Conservation (phyloP, 2,888 invertebrate species). For the Cacoxenus indagator region DNA sequence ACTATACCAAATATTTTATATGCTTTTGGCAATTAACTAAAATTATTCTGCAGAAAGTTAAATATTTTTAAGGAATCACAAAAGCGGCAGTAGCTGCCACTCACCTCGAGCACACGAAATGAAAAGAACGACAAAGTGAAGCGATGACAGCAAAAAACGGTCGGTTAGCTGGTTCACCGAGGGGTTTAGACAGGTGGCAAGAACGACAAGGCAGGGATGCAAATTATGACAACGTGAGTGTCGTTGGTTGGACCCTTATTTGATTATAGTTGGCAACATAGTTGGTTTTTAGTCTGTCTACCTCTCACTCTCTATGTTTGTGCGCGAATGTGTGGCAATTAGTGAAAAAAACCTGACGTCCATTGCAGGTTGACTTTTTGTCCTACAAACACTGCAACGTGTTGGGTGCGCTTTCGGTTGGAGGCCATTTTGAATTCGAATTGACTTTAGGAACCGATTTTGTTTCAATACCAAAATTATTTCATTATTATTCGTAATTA, state of each 20-base stretch:
- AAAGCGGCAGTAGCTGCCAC: slow-evolving; percentile 61
- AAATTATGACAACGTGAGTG: too few species aligned
- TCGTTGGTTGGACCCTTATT: too few species aligned
- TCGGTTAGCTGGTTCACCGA: too few species aligned
- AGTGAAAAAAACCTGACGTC: too few species aligned
- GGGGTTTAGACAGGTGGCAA: too few species aligned
- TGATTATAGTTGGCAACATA: too few species aligned
- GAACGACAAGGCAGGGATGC: too few species aligned
- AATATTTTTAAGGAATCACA: slow-evolving; percentile 54
- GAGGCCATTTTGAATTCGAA: too few species aligned
- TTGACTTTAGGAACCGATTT: too few species aligned
- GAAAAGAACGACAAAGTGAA: slow-evolving; percentile 64
- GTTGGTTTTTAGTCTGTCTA: too few species aligned
- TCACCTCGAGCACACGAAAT: slow-evolving; percentile 70
- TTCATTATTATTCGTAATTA: not conserved
- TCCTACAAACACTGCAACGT: not conserved
- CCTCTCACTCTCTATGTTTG: too few species aligned
- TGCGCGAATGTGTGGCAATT: too few species aligned
- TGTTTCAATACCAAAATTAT: not conserved
- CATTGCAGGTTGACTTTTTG: not conserved
- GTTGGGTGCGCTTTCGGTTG: not conserved
- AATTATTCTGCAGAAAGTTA: slow-evolving; percentile 31
- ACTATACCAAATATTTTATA: not conserved
- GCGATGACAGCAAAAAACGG: not conserved
- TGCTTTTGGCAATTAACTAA: not conserved